Evolutionary conservation across 2,797 vertebrate genomes (phyloP).

Genomic region (Falco naumanni): DNA sequence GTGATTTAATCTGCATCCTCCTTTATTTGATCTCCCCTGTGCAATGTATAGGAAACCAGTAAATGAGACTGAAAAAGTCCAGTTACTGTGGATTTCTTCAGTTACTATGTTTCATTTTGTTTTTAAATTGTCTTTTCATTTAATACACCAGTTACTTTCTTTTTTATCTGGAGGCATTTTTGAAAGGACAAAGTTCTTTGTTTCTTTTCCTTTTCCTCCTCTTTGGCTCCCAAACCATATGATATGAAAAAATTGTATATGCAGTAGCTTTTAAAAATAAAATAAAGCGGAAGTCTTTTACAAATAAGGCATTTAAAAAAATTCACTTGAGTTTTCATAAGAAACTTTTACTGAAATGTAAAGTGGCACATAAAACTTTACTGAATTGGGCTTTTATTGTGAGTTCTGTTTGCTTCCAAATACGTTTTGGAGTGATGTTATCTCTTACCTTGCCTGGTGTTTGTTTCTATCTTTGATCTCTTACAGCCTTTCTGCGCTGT

Average conservation of each 20-base stretch:
- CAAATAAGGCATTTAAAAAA: neutral
- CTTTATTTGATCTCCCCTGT: neutral
- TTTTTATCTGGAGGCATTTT: slow-evolving; percentile 7
- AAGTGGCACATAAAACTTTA: slow-evolving; percentile 51
- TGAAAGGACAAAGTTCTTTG: neutral
- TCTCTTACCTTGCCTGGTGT: slow-evolving; percentile 32
- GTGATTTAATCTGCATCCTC: neutral
- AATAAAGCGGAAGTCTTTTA: neutral
- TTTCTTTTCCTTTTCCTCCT: neutral
- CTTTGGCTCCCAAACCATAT: neutral
- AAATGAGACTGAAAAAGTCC: neutral
- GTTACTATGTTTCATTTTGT: neutral
- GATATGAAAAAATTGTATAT: neutral
- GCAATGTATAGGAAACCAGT: neutral
- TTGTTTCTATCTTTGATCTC: slow-evolving; percentile 16
- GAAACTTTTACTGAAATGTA: neutral
- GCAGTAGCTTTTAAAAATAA: neutral
- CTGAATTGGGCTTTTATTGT: slow-evolving; percentile 61
- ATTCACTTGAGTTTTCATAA: neutral
- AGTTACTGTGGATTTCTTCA: neutral
- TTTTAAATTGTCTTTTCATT: neutral
- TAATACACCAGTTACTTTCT: neutral
- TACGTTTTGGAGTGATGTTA: slow-evolving; percentile 26
- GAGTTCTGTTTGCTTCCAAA: slow-evolving; percentile 34
- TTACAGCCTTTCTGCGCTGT: neutral